Percentiles rank a stretch among this genome's conserved stretches.
Conservation (phyloP, 2,797 vertebrate genomes). For the Toxotes lorentzi region DNA sequence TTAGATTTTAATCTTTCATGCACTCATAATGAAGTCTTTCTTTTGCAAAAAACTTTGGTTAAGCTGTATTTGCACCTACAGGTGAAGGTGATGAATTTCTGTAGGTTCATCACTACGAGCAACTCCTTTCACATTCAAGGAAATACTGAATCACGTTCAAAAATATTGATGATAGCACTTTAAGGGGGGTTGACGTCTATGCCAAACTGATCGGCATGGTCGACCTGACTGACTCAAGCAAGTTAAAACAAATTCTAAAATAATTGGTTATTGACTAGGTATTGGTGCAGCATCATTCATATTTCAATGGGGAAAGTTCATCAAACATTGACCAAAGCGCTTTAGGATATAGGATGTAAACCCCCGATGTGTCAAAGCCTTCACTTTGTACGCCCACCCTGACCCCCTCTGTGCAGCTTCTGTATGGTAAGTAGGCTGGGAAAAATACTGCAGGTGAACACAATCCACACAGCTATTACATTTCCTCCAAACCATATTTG, state of each 20-base stretch:
- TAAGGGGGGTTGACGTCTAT: not conserved
- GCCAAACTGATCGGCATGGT: constrained; percentile 11
- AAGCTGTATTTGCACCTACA: not conserved
- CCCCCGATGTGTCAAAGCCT: too few species aligned
- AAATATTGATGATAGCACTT: not conserved
- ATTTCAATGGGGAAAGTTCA: not conserved
- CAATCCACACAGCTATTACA: not conserved
- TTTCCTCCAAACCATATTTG: not conserved
- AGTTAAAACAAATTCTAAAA: not conserved
- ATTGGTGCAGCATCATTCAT: constrained; percentile 4
- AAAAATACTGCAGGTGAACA: not conserved
- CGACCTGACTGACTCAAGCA: not conserved
- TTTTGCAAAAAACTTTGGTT: not conserved
- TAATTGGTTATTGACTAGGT: constrained; percentile 25
- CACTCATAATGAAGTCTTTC: not conserved
- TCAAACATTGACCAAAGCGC: not conserved
- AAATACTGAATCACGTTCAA: not conserved
- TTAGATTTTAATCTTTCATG: not conserved
- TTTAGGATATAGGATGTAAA: not conserved
- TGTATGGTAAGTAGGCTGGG: too few species aligned
- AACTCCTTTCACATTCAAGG: not conserved
- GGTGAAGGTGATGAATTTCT: not conserved
- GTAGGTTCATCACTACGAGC: not conserved
- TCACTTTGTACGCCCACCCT: not conserved
- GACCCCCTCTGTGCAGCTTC: not conserved